Evolutionary conservation across 1,140 invertebrate species (phyloP), one percentile per base, ranked within the genome.

Genomic region (Limonius californicus): DNA sequence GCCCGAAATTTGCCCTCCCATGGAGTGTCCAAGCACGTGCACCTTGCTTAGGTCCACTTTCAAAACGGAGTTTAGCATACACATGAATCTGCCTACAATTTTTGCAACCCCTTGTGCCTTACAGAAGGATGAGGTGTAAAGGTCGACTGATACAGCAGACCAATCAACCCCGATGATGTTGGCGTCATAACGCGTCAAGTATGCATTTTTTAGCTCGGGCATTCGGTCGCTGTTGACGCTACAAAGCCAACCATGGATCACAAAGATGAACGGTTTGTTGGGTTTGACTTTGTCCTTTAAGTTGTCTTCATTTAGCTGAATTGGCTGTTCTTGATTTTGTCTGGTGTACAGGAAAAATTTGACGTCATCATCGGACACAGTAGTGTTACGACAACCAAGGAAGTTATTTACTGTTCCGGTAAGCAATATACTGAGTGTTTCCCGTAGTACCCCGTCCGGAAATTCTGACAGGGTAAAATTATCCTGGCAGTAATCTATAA

Each of bases 101-200:
- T 27, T n/a, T 1, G 18, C 58, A 1, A 59, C 16, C n/a, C 7
- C 43, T 11, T 12, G 11, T 16, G 53, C 12, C 9, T 21, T 50
- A n/a, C 43, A 21, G 1, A 53, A 19, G 42, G 47, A 27, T 7
- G 9, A 50, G 23, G 21, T 8, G 19, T 59, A 59, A 15, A 32
- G 16, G 14, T 42, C 58, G 6, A n/a, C 14, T 27, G 58, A 43
- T 15, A 50, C 15, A 23, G n/a, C 20, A 14, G 58, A 50, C 58
- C 58, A 59, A 30, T 59, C 58, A 3, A 59, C 15, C n/a, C 27
- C 58, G 15, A 59, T 59, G 1, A 59, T 18, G 21, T 50, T 50
- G 30, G 42, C 42, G 21, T 27, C 21, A 27, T 18, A 15, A 14
- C 30, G 35, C 23, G 7, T 30, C 3, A 59, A n/a, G 27, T 59